Conservation (phyloP, 2,888 invertebrate species). For the Terebella lapidaria region DNA sequence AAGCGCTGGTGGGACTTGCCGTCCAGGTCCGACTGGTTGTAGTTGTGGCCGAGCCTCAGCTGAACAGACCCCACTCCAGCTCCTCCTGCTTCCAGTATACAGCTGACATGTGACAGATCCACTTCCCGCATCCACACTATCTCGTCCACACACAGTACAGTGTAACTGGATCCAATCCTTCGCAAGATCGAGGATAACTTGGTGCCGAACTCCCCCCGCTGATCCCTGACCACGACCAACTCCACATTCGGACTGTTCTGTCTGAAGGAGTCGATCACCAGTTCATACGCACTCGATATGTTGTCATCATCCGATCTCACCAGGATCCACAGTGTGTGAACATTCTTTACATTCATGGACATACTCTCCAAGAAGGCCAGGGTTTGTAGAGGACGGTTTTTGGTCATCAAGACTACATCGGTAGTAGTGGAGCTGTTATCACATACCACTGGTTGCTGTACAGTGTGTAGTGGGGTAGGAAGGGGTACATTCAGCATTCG, state of each 20-base stretch:
- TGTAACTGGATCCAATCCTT: background rate
- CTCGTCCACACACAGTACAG: constrained; percentile 16
- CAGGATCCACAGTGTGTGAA: constrained; percentile 14
- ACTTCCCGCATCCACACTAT: constrained; percentile 15
- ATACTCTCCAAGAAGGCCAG: constrained; percentile 15
- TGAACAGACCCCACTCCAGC: constrained; percentile 7
- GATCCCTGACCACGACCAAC: background rate
- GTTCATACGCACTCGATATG: constrained; percentile 6
- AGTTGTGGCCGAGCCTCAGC: constrained; percentile 14
- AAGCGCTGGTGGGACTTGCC: background rate
- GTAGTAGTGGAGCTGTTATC: no score
- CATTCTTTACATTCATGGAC: constrained; percentile 1
- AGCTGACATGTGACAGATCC: background rate
- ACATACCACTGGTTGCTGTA: no score
- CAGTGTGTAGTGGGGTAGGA: no score
- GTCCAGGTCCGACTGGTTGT: background rate
- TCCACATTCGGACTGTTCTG: background rate
- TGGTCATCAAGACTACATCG: constrained; percentile 14
- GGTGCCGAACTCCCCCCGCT: constrained; percentile 2
- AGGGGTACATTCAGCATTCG: background rate
- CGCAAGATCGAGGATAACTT: background rate
- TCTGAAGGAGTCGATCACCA: constrained; percentile 1
- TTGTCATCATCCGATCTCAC: constrained; percentile 5
- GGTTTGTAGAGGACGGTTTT: constrained; percentile 15
- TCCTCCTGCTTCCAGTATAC: constrained; percentile 1